Base-by-base conservation (phyloP, 1,140 invertebrate species). In the Dendroctonus valens region DNA sequence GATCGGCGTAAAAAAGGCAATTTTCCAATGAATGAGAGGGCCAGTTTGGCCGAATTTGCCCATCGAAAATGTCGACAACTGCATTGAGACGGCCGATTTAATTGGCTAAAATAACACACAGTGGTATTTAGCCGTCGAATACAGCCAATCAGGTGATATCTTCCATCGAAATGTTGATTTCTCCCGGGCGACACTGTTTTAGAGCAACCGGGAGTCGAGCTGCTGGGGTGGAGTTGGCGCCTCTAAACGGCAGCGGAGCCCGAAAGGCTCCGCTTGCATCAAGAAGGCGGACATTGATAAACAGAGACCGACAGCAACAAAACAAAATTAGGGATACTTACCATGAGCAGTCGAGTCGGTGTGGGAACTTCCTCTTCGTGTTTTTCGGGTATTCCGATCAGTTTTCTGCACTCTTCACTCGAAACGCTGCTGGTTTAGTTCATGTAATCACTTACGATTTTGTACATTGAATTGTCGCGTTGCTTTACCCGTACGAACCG, bases 101-200 rank as follows among this genome's bases (percentile, higher is more conserved):
- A 81, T 81, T 80, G 80, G 79, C 76, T 76, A 77, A 76, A 79
- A 80, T 77, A 79, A 77, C 77, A 76, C 75, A 71, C 70, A 72
- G 73, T 71, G 63, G 69, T 70, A 76, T 76, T 77, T 74, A 76
- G 72, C 7, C 70, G 70, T 72, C 71, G 70, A 83, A 82, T 79
- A 80, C 81, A 80, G 82, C 83, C 85, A 86, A 86, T 86, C 82
- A 83, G 81, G 81, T 82, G 82, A 82, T 82, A 81, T 80, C 81
- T 85, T 84, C 80, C 80, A 82, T 80, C 77, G 77, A 79, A 78
- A 76, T 80, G 81, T 82, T 81, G 81, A 83, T 82, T 81, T 79
- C 79, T 78, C 79, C 80, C 80, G 79, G 81, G 79, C 81, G 81
- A 83, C 26, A 3, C 26, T 5, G 48, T 6, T 46, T 15, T 5